phyloP scores from a whole-genome alignment of 2,888 invertebrate genomes.

The Chouioia cunea region DNA sequence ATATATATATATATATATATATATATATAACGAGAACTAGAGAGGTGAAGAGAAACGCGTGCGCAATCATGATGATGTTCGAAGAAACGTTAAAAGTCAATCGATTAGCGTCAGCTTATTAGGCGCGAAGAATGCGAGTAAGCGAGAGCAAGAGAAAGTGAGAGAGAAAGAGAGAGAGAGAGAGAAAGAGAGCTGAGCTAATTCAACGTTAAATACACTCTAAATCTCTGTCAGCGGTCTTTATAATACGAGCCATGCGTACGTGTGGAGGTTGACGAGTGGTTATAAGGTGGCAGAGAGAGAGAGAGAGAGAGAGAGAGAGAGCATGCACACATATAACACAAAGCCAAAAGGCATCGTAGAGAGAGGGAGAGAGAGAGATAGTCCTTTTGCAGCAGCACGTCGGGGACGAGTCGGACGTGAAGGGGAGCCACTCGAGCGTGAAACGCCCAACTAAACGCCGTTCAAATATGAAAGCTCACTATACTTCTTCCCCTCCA shows the following conservation, averaged over 20 bases:
- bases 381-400: conserved; percentile 33
- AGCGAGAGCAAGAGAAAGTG: not conserved
- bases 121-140: conserved; percentile 42
- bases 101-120: conserved; percentile 59
- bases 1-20: too few species aligned
- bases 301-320: too few species aligned
- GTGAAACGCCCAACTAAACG: conserved; percentile 69
- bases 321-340: not conserved
- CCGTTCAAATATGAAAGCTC: conserved; percentile 56
- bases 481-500: conserved; percentile 33
- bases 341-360: not conserved
- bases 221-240: conserved; percentile 60
- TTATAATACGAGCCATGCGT: conserved; percentile 25
- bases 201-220: conserved; percentile 60
- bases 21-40: too few species aligned
- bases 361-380: conserved; percentile 6
- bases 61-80: not conserved
- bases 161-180: too few species aligned
- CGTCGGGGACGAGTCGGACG: too few species aligned
- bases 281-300: too few species aligned
- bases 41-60: too few species aligned
- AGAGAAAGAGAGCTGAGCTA: conserved; percentile 47
- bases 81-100: conserved; percentile 52
- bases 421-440: conserved; percentile 64
- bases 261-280: too few species aligned